Conservation (phyloP, 2,888 invertebrate species). For the Drosophila tanythrix region DNA sequence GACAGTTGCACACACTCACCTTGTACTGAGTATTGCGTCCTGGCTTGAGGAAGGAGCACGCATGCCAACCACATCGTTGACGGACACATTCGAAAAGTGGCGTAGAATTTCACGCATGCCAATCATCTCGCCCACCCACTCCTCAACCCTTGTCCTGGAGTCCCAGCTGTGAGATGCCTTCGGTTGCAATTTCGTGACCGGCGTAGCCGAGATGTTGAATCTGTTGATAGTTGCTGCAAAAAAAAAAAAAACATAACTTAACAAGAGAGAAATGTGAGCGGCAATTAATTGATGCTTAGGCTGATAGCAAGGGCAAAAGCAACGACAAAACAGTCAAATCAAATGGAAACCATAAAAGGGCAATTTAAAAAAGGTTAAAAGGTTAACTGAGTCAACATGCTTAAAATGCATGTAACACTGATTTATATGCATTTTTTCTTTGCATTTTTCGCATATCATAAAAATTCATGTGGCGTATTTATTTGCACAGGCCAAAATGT, state of each 20-base stretch:
- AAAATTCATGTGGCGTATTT: no score
- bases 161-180: slow-evolving; percentile 89
- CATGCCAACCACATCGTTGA: slow-evolving; percentile 93
- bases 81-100: slow-evolving; percentile 92
- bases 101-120: slow-evolving; percentile 95
- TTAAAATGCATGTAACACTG: background rate
- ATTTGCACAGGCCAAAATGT: background rate
- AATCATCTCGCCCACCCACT: slow-evolving; percentile 97
- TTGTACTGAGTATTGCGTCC: slow-evolving; percentile 96
- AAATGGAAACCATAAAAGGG: slow-evolving; percentile 29
- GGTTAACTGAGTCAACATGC: slow-evolving; percentile 19
- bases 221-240: slow-evolving; percentile 95
- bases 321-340: slow-evolving; percentile 44
- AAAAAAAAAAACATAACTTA: slow-evolving; percentile 3
- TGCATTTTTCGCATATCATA: no score
- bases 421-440: background rate
- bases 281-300: slow-evolving; percentile 31
- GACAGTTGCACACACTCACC: slow-evolving; percentile 85
- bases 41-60: slow-evolving; percentile 95
- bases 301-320: background rate
- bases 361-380: slow-evolving; percentile 23
- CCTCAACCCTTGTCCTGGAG: slow-evolving; percentile 95
- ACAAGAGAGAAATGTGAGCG: slow-evolving; percentile 21
- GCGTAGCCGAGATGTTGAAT: slow-evolving; percentile 94
- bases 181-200: slow-evolving; percentile 92